These are phyloP conservation scores for Scomber colias DNA, from an alignment of 2,113 vertebrate genomes.

Conservation along the genomic window DNA sequence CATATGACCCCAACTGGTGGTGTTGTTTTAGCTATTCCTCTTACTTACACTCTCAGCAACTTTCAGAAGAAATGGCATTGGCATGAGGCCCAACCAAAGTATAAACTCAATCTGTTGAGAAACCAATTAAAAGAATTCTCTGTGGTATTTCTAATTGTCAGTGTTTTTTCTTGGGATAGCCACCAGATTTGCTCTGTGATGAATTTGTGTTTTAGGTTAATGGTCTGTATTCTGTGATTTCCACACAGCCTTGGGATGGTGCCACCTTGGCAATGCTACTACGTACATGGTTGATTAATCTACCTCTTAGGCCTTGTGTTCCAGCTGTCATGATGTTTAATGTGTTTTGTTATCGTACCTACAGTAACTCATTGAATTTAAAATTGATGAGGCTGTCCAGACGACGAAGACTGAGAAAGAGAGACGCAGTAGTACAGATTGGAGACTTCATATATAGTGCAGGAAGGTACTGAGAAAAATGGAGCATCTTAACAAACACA, in stretches of 20 bases:
- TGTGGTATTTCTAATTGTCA: conserved; percentile 28
- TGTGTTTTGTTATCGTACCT: conserved; percentile 68
- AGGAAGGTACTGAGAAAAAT: not conserved
- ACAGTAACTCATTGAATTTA: conserved; percentile 53
- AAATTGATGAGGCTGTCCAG: conserved; percentile 54
- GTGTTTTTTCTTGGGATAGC: conserved; percentile 33
- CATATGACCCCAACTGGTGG: not conserved
- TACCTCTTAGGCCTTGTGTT: conserved; percentile 48
- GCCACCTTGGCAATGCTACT: conserved; percentile 62
- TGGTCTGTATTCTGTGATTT: conserved; percentile 45
- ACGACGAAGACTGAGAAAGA: conserved; percentile 3
- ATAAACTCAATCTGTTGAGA: conserved; percentile 56
- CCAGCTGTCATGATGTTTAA: conserved; percentile 67
- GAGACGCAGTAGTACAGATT: conserved; percentile 4
- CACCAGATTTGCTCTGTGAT: conserved; percentile 54
- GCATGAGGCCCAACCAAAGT: not conserved
- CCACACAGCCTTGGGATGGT: conserved; percentile 47
- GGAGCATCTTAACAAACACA: not conserved
- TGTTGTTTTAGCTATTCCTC: conserved; percentile 10
- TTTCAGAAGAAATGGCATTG: conserved; percentile 32
- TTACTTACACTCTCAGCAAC: not conserved
- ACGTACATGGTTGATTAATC: conserved; percentile 60
- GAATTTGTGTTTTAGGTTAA: conserved; percentile 60
- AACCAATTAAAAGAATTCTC: conserved; percentile 51
- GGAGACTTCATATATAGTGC: conserved; percentile 2